These are phyloP conservation scores for Leistus spinibarbis DNA, from an alignment of 2,888 invertebrate genomes.

Conservation along the genomic window DNA sequence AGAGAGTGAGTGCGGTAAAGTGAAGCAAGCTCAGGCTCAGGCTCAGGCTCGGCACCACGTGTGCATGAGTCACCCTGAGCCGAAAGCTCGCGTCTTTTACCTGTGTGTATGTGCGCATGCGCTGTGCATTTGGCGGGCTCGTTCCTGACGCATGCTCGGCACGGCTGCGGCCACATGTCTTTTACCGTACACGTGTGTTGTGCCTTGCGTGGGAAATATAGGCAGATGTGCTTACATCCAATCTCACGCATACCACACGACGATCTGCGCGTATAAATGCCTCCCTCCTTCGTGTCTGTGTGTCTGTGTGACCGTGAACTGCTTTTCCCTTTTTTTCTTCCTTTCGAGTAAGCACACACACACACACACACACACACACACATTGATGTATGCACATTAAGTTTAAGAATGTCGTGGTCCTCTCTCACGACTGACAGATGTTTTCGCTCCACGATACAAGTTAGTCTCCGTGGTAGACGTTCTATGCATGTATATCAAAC, in stretches of 20 bases:
- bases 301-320: constrained; percentile 27
- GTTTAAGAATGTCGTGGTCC: constrained; percentile 9
- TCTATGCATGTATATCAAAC: not conserved
- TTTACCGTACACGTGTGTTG: constrained; percentile 20
- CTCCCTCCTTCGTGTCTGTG: not conserved
- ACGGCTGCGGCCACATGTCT: constrained; percentile 39
- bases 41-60: too few relatives aligned
- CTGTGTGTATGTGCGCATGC: not conserved
- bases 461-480: not conserved
- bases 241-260: constrained; percentile 6
- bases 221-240: constrained; percentile 29
- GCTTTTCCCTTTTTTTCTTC: constrained; percentile 18
- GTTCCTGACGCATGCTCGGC: constrained; percentile 42
- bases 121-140: constrained; percentile 1
- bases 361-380: not conserved
- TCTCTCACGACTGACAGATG: constrained; percentile 8
- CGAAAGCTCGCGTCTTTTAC: not conserved
- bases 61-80: not conserved
- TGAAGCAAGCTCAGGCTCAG: not conserved
- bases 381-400: not conserved
- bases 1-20: too few relatives aligned
- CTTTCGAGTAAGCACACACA: constrained; percentile 10
- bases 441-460: not conserved
- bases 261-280: not conserved
- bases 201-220: constrained; percentile 22